These are phyloP conservation scores for Atherix ibis DNA, from an alignment of 2,888 invertebrate species.

Conservation along the genomic window DNA sequence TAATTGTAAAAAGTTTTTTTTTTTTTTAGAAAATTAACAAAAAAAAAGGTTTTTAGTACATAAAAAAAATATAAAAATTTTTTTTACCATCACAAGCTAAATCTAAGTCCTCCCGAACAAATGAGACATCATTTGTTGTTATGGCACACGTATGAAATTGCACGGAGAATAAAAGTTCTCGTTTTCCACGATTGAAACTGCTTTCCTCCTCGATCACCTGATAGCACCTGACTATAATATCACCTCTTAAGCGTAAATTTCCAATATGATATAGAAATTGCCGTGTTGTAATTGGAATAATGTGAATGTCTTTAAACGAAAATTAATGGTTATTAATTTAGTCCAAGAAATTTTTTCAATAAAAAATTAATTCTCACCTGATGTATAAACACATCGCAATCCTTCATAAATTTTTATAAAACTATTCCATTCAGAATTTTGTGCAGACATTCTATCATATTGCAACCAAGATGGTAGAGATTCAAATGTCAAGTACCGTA, in stretches of 20 bases:
- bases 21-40: no score
- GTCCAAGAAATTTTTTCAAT: background rate
- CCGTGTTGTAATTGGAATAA: conserved; percentile 24
- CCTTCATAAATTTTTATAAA: conserved; percentile 84
- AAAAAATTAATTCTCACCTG: conserved; percentile 36
- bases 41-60: no score
- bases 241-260: conserved; percentile 48
- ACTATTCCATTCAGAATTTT: conserved; percentile 47
- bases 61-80: no score
- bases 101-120: conserved; percentile 76
- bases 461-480: conserved; percentile 66
- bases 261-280: conserved; percentile 54
- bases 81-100: conserved; percentile 67
- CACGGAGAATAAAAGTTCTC: conserved; percentile 66
- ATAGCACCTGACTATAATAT: conserved; percentile 83
- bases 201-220: conserved; percentile 37
- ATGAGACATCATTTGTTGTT: conserved; percentile 66
- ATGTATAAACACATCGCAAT: conserved; percentile 75
- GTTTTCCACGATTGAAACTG: conserved; percentile 19
- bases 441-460: conserved; percentile 22
- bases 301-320: conserved; percentile 17
- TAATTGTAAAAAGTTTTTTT: no score
- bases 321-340: background rate
- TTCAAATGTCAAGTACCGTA: conserved; percentile 72
- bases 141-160: conserved; percentile 94